These are phyloP conservation scores for Rhinella marina DNA, from an alignment of 2,797 vertebrate genomes.

Conservation along the genomic window DNA sequence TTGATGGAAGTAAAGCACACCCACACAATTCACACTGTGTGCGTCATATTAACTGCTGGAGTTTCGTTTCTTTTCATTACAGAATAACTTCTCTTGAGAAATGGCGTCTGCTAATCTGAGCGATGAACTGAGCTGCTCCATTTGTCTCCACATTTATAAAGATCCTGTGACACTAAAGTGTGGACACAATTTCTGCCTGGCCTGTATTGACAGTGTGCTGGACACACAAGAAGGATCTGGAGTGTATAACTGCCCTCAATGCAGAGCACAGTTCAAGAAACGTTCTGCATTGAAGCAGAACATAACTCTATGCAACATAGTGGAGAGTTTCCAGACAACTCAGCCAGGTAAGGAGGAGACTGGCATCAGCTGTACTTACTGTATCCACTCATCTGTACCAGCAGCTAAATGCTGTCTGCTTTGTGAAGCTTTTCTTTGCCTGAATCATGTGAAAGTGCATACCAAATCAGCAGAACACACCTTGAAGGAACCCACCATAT, in stretches of 20 bases:
- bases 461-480: slow-evolving; percentile 68
- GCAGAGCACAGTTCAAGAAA: slow-evolving; percentile 68
- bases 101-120: not conserved
- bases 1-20: not conserved
- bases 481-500: slow-evolving; percentile 63
- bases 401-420: slow-evolving; percentile 72
- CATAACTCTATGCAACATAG: slow-evolving; percentile 16
- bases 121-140: slow-evolving; percentile 25
- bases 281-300: slow-evolving; percentile 69
- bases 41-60: too few relatives aligned
- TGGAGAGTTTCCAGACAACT: not conserved
- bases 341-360: not conserved
- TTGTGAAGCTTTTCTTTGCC: slow-evolving; percentile 73
- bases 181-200: slow-evolving; percentile 53
- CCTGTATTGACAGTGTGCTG: slow-evolving; percentile 68
- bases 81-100: not conserved
- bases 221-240: slow-evolving; percentile 44
- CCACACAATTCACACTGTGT: too few relatives aligned
- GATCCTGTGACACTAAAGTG: slow-evolving; percentile 3
- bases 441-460: slow-evolving; percentile 71
- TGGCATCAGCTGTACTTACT: slow-evolving; percentile 69
- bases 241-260: slow-evolving; percentile 71
- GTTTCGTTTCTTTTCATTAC: too few relatives aligned
- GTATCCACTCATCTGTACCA: slow-evolving; percentile 41
- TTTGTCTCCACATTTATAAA: slow-evolving; percentile 15